Conservation (phyloP, 1,140 invertebrate genomes). For the Bombus balteatus region DNA sequence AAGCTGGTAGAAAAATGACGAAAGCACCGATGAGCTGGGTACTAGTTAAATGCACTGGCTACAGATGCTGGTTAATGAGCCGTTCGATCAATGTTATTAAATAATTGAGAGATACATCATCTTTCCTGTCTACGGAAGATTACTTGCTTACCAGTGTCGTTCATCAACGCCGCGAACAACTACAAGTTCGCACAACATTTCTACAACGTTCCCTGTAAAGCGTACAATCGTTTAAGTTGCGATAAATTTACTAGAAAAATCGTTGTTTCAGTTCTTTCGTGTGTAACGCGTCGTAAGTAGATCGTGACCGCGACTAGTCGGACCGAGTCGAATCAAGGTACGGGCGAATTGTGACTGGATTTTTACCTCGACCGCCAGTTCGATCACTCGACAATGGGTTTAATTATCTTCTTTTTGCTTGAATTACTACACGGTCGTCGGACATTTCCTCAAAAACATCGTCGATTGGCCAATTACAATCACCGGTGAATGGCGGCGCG, state of each 20-base stretch:
- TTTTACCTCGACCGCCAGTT: neutral
- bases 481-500: neutral
- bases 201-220: neutral
- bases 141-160: neutral
- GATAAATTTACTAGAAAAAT: neutral
- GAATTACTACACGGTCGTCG: neutral
- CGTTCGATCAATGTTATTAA: constrained; percentile 26
- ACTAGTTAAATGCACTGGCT: neutral
- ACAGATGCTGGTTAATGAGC: neutral
- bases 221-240: neutral
- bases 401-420: neutral
- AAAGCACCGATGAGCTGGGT: no score
- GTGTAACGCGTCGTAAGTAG: neutral
- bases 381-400: neutral
- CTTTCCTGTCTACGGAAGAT: neutral
- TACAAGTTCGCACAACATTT: neutral
- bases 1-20: neutral
- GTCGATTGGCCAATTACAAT: neutral
- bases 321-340: neutral
- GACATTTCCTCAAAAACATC: neutral
- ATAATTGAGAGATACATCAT: neutral
- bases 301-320: neutral
- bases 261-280: neutral
- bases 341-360: neutral
- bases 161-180: neutral